These are phyloP conservation scores for Chionis minor DNA, from an alignment of 2,113 vertebrate genomes.

Conservation along the genomic window DNA sequence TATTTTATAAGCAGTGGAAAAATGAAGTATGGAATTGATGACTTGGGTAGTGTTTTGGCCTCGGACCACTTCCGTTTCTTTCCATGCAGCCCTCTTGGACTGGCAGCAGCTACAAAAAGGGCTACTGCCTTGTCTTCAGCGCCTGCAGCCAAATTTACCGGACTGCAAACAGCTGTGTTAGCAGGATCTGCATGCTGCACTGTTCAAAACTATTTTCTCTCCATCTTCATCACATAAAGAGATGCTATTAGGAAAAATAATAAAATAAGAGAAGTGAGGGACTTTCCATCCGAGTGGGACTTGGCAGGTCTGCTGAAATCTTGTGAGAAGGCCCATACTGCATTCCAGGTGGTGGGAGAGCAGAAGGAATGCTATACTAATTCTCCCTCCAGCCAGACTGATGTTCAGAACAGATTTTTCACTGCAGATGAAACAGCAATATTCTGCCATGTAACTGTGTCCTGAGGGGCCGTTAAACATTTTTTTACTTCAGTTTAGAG, in stretches of 20 bases:
- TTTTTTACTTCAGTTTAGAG: neutral
- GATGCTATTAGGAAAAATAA: neutral
- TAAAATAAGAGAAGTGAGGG: neutral
- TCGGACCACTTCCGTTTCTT: neutral
- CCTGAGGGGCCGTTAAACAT: neutral
- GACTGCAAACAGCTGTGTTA: neutral
- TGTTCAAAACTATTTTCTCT: neutral
- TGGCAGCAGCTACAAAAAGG: neutral
- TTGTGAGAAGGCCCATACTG: slow-evolving; percentile 4
- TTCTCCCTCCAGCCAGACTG: slow-evolving; percentile 19
- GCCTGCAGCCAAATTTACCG: neutral
- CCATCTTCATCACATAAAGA: neutral
- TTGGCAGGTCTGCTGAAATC: slow-evolving; percentile 29
- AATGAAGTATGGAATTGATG: neutral
- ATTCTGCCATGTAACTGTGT: slow-evolving; percentile 2
- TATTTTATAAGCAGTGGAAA: neutral
- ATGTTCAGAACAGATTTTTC: slow-evolving; percentile 56
- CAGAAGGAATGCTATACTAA: slow-evolving; percentile 51
- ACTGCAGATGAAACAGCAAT: neutral
- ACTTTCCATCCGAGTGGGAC: neutral
- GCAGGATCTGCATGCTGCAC: neutral
- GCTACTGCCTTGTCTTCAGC: neutral
- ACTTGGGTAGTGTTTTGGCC: neutral
- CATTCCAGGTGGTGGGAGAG: slow-evolving; percentile 44
- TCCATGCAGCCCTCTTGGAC: neutral